Evolutionary conservation across 2,888 invertebrate genomes (phyloP), one percentile per base, ranked within the genome.

Genomic region (Caenorhabditis wallacei): DNA sequence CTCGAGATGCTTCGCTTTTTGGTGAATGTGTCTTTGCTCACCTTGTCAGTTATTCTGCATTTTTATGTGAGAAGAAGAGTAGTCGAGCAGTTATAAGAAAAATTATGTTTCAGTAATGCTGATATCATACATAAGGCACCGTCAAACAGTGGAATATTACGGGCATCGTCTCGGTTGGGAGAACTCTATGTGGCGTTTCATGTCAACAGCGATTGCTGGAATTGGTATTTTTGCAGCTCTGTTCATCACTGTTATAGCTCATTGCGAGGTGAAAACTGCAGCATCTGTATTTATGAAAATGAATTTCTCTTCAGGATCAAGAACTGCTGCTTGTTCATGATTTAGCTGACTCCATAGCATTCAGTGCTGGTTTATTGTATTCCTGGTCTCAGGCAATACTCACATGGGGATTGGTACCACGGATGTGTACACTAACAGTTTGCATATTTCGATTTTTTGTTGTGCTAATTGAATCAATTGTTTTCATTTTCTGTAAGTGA

Each of bases 111-210:
- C 16, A 88, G 87, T 87, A 11, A 68, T 86, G 13, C 53, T 87
- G 16, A 78, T 85, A 0, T 57, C 70, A 1, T 88, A 87, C 53
- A 61, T 88, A 1, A 85, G 88, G 3, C 88, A 88, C 69, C 84
- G 88, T 0, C 85, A 87, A 61, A 84, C 84, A 4, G 86, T 88
- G n/a, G 87, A 88, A 46, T 88, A 88, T 51, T 88, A 88, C 48
- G 85, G 78, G 0, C 86, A 87, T 51, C 84, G 88, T 3, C 69
- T 88, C 11, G 70, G 79, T 24, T 85, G 85, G 87, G 83, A 84
- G 26, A 57, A 57, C 46, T 54, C 74, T n/a, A 37, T 43, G 20
- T 84, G 84, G 84, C 53, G 84, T 40, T 13, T 35, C 1, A 22
- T 30, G 22, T 71, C 71, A 1, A 74, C 74, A 13, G 43, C 63